A percentile compares a stretch with the other conserved stretches of the same genome.
phyloP scores from a whole-genome alignment of 92 coral and sea anemone species.

The Meandrina meandrites region DNA sequence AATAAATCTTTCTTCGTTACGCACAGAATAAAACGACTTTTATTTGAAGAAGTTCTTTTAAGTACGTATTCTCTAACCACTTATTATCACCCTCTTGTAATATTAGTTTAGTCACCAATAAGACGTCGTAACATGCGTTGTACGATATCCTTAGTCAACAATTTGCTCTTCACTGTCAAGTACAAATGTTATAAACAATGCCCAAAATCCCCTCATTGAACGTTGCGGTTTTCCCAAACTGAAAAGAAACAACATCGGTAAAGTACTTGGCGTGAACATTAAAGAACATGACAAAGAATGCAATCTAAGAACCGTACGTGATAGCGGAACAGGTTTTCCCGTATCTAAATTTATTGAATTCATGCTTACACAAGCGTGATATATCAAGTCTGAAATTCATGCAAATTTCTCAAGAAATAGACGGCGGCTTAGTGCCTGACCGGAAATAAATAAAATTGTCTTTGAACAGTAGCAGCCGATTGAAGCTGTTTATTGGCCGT shows the following conservation, averaged over 20 bases:
- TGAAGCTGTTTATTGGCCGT: conserved; percentile 27
- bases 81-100: conserved; percentile 10
- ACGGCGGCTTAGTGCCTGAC: conserved; percentile 43
- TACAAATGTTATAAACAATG: conserved; percentile 35
- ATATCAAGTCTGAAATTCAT: conserved; percentile 66
- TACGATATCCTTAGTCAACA: conserved; percentile 36
- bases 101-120: conserved; percentile 32
- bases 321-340: conserved; percentile 27
- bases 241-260: not conserved
- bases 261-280: not conserved
- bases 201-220: not conserved
- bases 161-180: conserved; percentile 39
- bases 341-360: conserved; percentile 35
- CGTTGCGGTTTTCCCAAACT: conserved; percentile 3
- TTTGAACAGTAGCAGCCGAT: conserved; percentile 30
- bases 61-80: not conserved
- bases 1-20: not conserved
- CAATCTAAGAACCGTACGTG: conserved; percentile 19
- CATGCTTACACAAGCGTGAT: conserved; percentile 48
- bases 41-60: not conserved
- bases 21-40: not conserved
- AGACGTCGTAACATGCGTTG: conserved; percentile 4
- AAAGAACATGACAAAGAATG: not conserved
- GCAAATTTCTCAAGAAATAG: conserved; percentile 52
- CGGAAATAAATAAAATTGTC: conserved; percentile 57